These are phyloP conservation scores for Pterostichus madidus DNA, from an alignment of 2,888 invertebrate species.

Conservation along the genomic window DNA sequence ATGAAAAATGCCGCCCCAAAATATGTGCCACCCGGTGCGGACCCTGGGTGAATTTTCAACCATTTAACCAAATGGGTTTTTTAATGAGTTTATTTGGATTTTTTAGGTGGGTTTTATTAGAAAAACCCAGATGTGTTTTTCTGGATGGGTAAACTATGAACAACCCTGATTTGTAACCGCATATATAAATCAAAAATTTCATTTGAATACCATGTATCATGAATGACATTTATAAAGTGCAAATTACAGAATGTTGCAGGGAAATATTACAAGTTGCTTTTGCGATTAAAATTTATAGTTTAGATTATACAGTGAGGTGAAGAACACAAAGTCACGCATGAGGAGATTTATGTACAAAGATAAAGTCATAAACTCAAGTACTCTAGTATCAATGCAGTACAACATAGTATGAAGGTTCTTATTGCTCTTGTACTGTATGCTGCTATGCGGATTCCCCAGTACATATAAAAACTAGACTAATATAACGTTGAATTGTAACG, in stretches of 20 bases:
- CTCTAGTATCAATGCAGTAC: background rate
- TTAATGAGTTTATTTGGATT: no score
- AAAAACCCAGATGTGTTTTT: no score
- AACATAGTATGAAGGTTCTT: background rate
- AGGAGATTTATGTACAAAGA: slow-evolving; percentile 10
- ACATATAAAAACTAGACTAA: background rate
- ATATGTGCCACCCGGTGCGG: no score
- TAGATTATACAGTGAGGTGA: slow-evolving; percentile 5
- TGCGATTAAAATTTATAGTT: slow-evolving; percentile 34
- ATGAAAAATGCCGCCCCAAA: no score
- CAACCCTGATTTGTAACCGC: no score
- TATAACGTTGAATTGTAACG: slow-evolving; percentile 12
- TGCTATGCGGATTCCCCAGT: background rate
- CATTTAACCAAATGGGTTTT: no score
- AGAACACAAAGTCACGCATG: slow-evolving; percentile 36
- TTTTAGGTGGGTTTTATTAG: no score
- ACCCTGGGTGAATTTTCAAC: no score
- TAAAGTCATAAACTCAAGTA: slow-evolving; percentile 25
- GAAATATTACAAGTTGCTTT: background rate
- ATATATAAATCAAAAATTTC: no score
- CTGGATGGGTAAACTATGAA: no score
- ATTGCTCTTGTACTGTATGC: background rate
- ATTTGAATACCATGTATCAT: background rate
- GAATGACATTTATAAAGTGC: slow-evolving; percentile 27
- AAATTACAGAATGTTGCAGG: background rate